phyloP scores from a whole-genome alignment of 2,113 vertebrate species.

The Vireo altiloquus region DNA sequence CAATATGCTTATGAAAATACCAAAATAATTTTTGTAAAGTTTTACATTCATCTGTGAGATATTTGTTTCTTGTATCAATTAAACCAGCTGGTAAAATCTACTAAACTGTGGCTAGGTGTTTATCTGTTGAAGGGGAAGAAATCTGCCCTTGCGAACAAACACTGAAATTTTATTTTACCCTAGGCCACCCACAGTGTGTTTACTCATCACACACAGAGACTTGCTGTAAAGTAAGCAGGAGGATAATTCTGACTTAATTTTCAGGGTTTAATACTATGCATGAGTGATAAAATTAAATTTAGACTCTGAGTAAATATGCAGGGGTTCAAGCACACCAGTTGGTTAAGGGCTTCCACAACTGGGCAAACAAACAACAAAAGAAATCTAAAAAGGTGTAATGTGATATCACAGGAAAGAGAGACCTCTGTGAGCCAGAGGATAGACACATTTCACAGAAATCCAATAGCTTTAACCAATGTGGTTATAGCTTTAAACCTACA shows the following conservation, averaged over 20 bases:
- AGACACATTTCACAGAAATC: background rate
- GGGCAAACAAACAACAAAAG: background rate
- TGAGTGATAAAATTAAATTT: slow-evolving; percentile 31
- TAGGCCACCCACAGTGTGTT: slow-evolving; percentile 54
- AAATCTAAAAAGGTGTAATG: background rate
- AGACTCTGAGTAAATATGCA: background rate
- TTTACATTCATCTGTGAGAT: background rate
- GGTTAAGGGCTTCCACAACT: background rate
- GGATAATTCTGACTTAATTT: slow-evolving; percentile 34
- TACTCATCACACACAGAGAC: slow-evolving; percentile 39
- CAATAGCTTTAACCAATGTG: background rate
- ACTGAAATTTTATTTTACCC: slow-evolving; percentile 51
- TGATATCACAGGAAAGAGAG: background rate
- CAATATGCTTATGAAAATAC: background rate
- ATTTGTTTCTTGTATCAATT: background rate
- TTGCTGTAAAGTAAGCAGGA: slow-evolving; percentile 39
- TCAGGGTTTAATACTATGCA: background rate
- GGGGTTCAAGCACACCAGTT: background rate
- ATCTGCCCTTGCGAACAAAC: background rate
- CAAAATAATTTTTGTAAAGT: background rate
- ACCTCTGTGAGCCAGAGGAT: background rate
- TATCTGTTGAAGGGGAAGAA: slow-evolving; percentile 27
- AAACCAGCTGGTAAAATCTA: background rate
- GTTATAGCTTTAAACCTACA: background rate
- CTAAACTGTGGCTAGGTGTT: background rate